phyloP scores from a whole-genome alignment of 2,888 invertebrate species.

The Mythimna pallens region DNA sequence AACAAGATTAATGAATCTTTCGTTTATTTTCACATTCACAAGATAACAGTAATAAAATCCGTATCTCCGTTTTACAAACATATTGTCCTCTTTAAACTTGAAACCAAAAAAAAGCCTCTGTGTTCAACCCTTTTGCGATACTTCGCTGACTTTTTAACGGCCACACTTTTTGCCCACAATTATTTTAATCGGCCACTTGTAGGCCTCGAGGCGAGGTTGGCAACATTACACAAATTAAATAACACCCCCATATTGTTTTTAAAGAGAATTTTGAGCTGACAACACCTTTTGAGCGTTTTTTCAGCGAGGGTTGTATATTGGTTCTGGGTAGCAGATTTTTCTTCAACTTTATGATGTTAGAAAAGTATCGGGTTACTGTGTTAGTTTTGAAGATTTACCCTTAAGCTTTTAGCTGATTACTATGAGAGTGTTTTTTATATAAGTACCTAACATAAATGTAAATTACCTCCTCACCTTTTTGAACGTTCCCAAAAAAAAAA shows the following conservation, averaged over 20 bases:
- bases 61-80: slow-evolving; percentile 17
- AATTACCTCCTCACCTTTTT: neutral
- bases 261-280: slow-evolving; percentile 21
- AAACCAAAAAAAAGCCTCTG: slow-evolving; percentile 17
- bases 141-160: slow-evolving; percentile 52
- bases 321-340: slow-evolving; percentile 10
- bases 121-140: slow-evolving; percentile 27
- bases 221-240: slow-evolving; percentile 54
- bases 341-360: slow-evolving; percentile 13
- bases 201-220: slow-evolving; percentile 17
- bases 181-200: slow-evolving; percentile 64
- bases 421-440: neutral
- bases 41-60: slow-evolving; percentile 22
- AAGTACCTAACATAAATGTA: neutral
- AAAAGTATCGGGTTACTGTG: neutral
- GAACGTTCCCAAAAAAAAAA: neutral
- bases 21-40: slow-evolving; percentile 1
- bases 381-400: neutral
- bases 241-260: slow-evolving; percentile 40
- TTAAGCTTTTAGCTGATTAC: slow-evolving; percentile 18
- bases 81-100: slow-evolving; percentile 20
- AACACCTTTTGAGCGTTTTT: slow-evolving; percentile 23
- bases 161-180: slow-evolving; percentile 55
- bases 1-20: neutral
- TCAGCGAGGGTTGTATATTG: neutral